Evolutionary conservation across 2,888 invertebrate species (phyloP).

Genomic region (Cryptus armator): DNA sequence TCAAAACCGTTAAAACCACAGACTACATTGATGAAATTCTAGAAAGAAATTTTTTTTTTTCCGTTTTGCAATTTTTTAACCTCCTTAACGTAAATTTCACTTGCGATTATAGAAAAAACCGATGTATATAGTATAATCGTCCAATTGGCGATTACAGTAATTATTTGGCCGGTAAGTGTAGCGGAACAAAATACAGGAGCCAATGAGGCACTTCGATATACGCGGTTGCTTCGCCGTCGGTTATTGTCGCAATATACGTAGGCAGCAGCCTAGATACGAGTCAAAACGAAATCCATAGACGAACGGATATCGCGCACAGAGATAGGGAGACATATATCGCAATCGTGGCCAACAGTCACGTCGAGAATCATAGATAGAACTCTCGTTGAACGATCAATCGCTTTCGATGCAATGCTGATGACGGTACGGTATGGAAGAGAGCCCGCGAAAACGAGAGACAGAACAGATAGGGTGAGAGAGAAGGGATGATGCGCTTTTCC

Average conservation of each 20-base stretch:
- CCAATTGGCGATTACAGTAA: background rate
- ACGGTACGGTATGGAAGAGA: conserved; percentile 3
- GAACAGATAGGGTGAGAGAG: background rate
- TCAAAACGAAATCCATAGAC: background rate
- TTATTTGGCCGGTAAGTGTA: background rate
- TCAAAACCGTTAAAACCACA: too few relatives aligned
- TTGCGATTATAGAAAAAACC: background rate
- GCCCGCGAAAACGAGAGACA: background rate
- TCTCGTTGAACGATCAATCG: conserved; percentile 56
- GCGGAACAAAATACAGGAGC: background rate
- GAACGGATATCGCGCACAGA: conserved; percentile 21
- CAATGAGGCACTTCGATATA: background rate
- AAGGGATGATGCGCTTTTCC: conserved; percentile 21
- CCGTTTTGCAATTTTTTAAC: too few relatives aligned
- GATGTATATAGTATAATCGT: background rate
- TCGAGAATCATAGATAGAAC: conserved; percentile 39
- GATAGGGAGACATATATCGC: conserved; percentile 32
- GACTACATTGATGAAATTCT: too few relatives aligned
- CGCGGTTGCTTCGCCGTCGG: background rate
- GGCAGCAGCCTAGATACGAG: background rate
- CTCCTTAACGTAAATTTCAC: background rate
- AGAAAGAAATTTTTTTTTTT: too few relatives aligned
- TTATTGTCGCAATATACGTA: background rate
- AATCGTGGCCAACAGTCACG: conserved; percentile 43
- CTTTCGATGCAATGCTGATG: conserved; percentile 55